Evolutionary conservation across 2,113 vertebrate species (phyloP).

Genomic region (Lasiurus cinereus): DNA sequence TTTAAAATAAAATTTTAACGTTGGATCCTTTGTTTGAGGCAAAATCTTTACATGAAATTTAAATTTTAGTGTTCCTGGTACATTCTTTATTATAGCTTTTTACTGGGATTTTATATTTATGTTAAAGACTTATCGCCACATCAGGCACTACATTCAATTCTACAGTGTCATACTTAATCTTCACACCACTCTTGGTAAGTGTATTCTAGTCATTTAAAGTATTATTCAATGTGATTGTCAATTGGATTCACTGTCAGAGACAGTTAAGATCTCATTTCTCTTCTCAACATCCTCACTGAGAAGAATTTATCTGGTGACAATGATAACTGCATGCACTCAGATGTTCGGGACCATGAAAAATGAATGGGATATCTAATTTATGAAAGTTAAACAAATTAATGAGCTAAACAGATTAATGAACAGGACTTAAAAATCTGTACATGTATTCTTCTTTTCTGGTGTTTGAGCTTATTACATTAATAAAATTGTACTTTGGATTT

Average conservation of each 20-base stretch:
- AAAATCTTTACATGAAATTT: neutral
- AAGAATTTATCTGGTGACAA: neutral
- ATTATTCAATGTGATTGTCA: conserved; percentile 39
- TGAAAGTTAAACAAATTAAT: conserved; percentile 37
- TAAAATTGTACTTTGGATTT: neutral
- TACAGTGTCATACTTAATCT: conserved; percentile 1
- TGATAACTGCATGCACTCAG: neutral
- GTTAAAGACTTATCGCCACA: neutral
- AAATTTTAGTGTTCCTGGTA: neutral
- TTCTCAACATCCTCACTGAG: neutral
- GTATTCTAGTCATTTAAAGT: conserved; percentile 11
- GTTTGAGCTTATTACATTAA: neutral
- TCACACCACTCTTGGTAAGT: neutral
- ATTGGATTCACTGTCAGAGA: conserved; percentile 31
- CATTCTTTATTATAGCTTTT: neutral
- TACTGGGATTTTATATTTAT: neutral
- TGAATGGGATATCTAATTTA: conserved; percentile 38
- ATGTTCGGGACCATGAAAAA: neutral
- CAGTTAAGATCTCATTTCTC: conserved; percentile 8
- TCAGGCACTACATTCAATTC: neutral
- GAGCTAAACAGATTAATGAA: conserved; percentile 5
- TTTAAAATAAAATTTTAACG: neutral
- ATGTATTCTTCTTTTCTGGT: neutral
- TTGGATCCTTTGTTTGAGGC: neutral
- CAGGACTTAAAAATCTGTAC: neutral